Percentiles rank a stretch among this genome's conserved stretches.
Conservation (phyloP, 2,113 vertebrate species). For the Hypanus sabinus region DNA sequence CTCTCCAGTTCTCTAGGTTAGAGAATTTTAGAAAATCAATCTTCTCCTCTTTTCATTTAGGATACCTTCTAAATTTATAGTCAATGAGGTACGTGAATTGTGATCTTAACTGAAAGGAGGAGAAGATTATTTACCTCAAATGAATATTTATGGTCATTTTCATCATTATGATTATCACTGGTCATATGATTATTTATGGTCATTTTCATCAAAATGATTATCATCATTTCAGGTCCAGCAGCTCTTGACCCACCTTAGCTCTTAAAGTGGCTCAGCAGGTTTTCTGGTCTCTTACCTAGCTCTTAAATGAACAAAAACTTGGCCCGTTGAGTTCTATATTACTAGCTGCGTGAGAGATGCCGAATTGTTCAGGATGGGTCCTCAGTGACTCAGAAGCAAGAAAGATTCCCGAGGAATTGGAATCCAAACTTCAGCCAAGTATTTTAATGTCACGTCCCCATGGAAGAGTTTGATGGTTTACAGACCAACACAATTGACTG, state of each 20-base stretch:
- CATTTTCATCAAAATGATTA: neutral
- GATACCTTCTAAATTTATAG: neutral
- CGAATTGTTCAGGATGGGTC: neutral
- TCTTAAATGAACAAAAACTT: neutral
- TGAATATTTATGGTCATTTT: too few relatives aligned
- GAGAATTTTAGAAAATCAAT: too few relatives aligned
- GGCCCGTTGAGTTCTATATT: neutral
- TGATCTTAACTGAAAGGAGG: too few relatives aligned
- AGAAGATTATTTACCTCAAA: too few relatives aligned
- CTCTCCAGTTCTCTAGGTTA: too few relatives aligned
- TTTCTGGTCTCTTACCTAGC: too few relatives aligned
- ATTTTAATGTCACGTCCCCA: neutral
- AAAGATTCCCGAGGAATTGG: neutral
- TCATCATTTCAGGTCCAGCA: neutral
- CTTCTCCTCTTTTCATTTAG: too few relatives aligned
- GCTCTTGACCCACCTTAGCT: too few relatives aligned
- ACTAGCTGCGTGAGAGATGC: neutral
- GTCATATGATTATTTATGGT: too few relatives aligned
- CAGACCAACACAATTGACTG: neutral
- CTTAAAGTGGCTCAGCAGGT: too few relatives aligned
- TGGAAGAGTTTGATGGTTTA: neutral
- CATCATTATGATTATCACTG: too few relatives aligned
- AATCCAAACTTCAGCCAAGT: neutral
- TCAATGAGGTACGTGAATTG: neutral
- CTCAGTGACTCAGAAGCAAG: neutral